Evolutionary conservation across 2,113 vertebrate genomes (phyloP), one percentile per base, ranked within the genome.

Genomic region (Pseudolaguvia tuberculata): DNA sequence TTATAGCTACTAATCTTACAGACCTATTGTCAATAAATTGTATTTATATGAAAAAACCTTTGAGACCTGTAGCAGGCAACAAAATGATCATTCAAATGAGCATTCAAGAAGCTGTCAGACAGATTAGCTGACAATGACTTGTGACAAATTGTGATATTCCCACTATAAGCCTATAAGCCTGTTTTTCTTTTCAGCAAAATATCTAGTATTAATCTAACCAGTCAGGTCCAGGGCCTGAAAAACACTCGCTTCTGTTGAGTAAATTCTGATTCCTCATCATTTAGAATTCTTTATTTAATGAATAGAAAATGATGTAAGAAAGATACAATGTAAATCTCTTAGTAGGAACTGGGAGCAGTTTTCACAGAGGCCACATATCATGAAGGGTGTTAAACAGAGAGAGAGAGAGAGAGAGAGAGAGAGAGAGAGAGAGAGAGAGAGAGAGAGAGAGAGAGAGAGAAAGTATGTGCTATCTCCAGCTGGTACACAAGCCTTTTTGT

Each of bases 401-500:
- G 39, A 52, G 29, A 70, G 59, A 55, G 17, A 3, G 21, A 47
- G 62, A n/a, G n/a, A n/a, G n/a, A n/a, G n/a, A n/a, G n/a, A n/a
- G n/a, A n/a, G n/a, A n/a, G n/a, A n/a, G n/a, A n/a, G n/a, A 7
- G 23, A 73, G 51, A 67, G 52, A 63, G 39, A 21, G 61, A 39
- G 77, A 27, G 42, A 51, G 31, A 9, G 42, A 74, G n/a, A 13
- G 53, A 18, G 61, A 51, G 69, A 62, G 25, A 70, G 70, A 73
- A 67, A 63, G 63, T 62, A 66, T 23, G 70, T 57, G 76, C 67
- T 48, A 63, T 84, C 85, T 74, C 83, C 84, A 82, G 79, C 78
- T 84, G 83, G 78, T 63, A 83, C 81, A 84, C 69, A 78, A 80
- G 77, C 31, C 69, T 82, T 83, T 81, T 84, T 84, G 76, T 85